phyloP scores from a whole-genome alignment of 1,140 invertebrate genomes.

The Drusus annulatus region DNA sequence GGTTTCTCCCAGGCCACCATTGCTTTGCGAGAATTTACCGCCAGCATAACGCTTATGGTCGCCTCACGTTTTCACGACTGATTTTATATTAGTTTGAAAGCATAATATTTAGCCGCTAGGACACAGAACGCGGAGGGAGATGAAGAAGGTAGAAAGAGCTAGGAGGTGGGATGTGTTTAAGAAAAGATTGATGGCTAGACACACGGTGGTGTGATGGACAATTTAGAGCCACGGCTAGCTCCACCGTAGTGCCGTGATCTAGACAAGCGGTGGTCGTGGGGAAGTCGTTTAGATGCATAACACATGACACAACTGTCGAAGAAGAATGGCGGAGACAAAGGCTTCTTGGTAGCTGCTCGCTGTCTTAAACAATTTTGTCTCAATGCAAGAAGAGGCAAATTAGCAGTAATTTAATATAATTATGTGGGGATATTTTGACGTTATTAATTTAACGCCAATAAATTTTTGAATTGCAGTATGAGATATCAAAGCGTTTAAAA shows the following conservation, averaged over 20 bases:
- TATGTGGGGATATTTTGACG: no score
- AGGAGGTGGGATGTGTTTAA: no score
- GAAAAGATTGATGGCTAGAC: constrained; percentile 25
- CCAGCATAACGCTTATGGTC: constrained; percentile 55
- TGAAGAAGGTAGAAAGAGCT: neutral
- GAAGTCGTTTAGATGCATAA: constrained; percentile 37
- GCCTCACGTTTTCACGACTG: constrained; percentile 58
- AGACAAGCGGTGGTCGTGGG: constrained; percentile 34
- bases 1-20: constrained; percentile 4
- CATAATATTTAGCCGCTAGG: constrained; percentile 49
- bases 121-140: neutral
- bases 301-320: neutral
- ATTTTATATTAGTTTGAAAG: constrained; percentile 58
- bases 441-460: no score
- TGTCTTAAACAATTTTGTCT: no score
- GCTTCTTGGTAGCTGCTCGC: neutral
- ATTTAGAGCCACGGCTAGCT: neutral
- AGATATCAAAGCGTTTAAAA: no score
- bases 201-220: constrained; percentile 19
- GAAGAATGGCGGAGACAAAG: neutral
- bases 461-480: no score
- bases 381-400: no score
- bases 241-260: constrained; percentile 1
- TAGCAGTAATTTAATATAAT: no score
- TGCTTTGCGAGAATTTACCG: constrained; percentile 50